These are phyloP conservation scores for Cladorhizidae sp. DNA, from an alignment of 37 sponge, comb jelly and placozoan species.

Conservation along the genomic window DNA sequence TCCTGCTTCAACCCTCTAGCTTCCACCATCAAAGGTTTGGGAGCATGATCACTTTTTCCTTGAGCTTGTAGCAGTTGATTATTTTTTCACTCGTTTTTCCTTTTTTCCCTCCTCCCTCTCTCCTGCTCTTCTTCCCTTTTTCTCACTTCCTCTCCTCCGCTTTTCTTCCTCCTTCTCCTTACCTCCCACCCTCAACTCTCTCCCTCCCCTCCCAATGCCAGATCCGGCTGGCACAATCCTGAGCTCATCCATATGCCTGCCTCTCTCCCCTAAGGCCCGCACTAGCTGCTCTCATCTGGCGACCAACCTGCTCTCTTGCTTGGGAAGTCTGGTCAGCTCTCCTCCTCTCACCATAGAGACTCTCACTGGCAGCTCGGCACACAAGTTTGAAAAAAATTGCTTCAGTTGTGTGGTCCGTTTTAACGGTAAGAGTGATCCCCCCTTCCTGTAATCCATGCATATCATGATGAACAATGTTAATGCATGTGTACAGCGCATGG, in stretches of 20 bases:
- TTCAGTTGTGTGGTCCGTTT: conserved; percentile 51
- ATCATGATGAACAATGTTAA: neutral
- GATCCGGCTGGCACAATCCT: conserved; percentile 77
- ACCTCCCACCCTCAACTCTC: no score
- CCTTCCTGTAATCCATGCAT: neutral
- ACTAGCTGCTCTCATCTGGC: conserved; percentile 70
- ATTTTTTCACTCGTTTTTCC: no score
- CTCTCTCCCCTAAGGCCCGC: conserved; percentile 52
- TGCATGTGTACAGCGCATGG: conserved; percentile 47
- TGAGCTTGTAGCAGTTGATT: neutral
- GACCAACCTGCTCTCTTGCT: conserved; percentile 84
- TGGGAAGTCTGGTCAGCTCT: conserved; percentile 56
- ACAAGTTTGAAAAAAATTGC: conserved; percentile 46
- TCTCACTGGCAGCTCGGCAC: conserved; percentile 27
- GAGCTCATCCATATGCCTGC: conserved; percentile 83
- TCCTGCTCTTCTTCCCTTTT: no score
- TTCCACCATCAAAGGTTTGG: conserved; percentile 57
- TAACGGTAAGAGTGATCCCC: conserved; percentile 41
- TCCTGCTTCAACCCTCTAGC: conserved; percentile 79
- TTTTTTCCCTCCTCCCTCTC: no score
- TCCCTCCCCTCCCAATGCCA: no score
- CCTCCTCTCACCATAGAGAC: conserved; percentile 43
- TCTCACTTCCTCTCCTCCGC: no score
- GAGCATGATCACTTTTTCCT: neutral
- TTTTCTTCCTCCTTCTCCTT: no score